Evolutionary conservation across 2,888 invertebrate genomes (phyloP).

Genomic region (Polyommatus icarus): DNA sequence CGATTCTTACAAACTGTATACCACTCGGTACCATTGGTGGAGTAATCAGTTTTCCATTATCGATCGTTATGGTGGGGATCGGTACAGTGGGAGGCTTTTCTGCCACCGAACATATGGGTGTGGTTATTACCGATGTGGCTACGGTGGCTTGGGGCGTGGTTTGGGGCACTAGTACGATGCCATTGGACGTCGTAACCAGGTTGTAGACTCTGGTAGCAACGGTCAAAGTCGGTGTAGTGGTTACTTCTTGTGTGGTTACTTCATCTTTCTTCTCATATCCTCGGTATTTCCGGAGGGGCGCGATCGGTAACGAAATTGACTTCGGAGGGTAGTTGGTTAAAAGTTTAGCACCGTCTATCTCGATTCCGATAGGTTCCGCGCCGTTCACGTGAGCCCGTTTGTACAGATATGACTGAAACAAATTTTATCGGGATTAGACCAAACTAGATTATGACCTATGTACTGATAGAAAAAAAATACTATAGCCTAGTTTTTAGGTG

Average conservation of each 20-base stretch:
- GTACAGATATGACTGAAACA: constrained; percentile 42
- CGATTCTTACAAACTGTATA: not conserved
- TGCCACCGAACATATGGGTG: not conserved
- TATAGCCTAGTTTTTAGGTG: too few relatives aligned
- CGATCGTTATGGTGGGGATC: constrained; percentile 15
- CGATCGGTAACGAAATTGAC: constrained; percentile 56
- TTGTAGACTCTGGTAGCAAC: constrained; percentile 3
- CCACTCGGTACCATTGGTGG: not conserved
- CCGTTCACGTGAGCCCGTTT: constrained; percentile 43
- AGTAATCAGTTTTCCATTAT: constrained; percentile 27
- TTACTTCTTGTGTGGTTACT: not conserved
- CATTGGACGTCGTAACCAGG: not conserved
- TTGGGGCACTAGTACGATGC: not conserved
- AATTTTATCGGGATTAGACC: not conserved
- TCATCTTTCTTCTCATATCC: not conserved
- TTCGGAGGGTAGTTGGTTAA: not conserved
- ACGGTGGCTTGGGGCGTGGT: not conserved
- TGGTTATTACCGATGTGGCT: not conserved
- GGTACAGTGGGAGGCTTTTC: not conserved
- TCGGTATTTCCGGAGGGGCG: constrained; percentile 50
- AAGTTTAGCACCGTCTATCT: constrained; percentile 42
- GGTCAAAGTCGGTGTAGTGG: not conserved
- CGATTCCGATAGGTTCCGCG: constrained; percentile 50
- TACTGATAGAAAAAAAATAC: too few relatives aligned
- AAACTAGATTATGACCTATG: not conserved